phyloP scores from a whole-genome alignment of 2,797 vertebrate genomes.

The Falco columbarius region DNA sequence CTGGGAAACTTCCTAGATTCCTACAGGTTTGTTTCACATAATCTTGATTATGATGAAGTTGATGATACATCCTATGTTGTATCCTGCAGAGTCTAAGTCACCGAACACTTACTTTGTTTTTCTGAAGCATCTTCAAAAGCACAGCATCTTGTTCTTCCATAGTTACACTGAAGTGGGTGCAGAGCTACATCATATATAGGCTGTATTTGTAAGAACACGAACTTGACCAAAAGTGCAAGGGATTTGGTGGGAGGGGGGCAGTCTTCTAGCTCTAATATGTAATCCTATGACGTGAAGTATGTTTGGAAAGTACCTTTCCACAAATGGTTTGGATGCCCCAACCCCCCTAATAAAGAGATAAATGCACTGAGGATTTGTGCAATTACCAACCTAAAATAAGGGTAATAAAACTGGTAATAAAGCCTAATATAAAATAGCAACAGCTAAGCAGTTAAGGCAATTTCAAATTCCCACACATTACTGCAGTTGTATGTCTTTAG shows the following conservation, averaged over 20 bases:
- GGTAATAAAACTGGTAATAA: neutral
- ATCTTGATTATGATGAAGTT: neutral
- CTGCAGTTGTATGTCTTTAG: neutral
- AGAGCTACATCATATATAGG: neutral
- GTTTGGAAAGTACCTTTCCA: neutral
- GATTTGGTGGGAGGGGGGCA: neutral
- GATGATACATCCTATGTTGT: neutral
- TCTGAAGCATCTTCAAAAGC: neutral
- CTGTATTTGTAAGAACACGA: neutral
- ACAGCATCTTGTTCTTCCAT: neutral
- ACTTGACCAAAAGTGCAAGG: neutral
- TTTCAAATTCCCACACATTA: conserved; percentile 77
- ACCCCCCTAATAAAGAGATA: neutral
- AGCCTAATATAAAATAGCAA: conserved; percentile 38
- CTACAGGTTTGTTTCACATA: neutral
- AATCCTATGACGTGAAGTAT: neutral
- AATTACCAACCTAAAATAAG: conserved; percentile 57
- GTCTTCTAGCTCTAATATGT: neutral
- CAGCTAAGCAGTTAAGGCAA: conserved; percentile 69
- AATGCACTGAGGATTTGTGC: neutral
- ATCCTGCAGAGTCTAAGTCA: neutral
- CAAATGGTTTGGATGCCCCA: neutral
- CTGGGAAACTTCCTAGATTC: neutral
- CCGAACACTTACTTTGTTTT: neutral
- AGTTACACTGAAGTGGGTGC: neutral